phyloP scores from a whole-genome alignment of 1,140 invertebrate species.

The Venturia canescens region DNA sequence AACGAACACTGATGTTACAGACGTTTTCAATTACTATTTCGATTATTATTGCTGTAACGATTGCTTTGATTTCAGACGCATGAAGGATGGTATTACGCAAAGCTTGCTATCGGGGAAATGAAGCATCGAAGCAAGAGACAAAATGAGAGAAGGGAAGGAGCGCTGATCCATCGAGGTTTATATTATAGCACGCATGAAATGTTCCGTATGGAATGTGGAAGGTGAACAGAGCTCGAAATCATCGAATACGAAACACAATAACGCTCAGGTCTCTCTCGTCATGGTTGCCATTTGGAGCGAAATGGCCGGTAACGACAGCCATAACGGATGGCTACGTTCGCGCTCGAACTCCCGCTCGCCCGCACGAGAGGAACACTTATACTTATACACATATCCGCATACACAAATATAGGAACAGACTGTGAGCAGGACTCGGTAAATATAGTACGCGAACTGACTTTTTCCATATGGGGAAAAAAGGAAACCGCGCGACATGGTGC shows the following conservation, averaged over 20 bases:
- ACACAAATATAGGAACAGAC: conserved; percentile 1
- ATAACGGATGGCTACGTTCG: conserved; percentile 45
- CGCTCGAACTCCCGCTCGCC: conserved; percentile 8
- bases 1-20: background rate
- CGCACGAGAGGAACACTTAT: conserved; percentile 5
- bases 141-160: background rate
- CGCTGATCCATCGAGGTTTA: conserved; percentile 1
- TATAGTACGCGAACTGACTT: background rate
- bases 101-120: conserved; percentile 20
- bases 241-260: conserved; percentile 51
- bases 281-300: conserved; percentile 49
- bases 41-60: conserved; percentile 9
- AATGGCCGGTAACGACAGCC: conserved; percentile 51
- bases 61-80: conserved; percentile 6
- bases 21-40: background rate
- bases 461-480: conserved; percentile 3
- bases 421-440: background rate
- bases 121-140: background rate
- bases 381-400: conserved; percentile 12
- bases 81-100: conserved; percentile 12
- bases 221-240: conserved; percentile 45
- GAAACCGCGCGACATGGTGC: background rate
- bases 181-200: background rate
- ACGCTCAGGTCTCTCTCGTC: conserved; percentile 39
- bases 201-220: conserved; percentile 35